Evolutionary conservation across 2,888 invertebrate species (phyloP).

Genomic region (Vanessa cardui): DNA sequence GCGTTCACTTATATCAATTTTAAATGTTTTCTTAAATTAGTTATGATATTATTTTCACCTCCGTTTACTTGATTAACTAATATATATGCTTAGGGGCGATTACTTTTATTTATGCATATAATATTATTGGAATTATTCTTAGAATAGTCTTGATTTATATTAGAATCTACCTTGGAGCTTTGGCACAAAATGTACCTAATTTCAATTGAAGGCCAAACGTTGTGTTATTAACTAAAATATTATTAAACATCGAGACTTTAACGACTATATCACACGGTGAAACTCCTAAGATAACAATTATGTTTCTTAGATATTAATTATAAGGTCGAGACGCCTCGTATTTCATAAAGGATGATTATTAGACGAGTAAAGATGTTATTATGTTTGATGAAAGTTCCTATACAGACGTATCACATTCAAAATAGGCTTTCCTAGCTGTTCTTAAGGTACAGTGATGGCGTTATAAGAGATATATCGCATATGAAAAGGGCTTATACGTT

Average conservation of each 20-base stretch:
- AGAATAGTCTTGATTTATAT: conserved; percentile 21
- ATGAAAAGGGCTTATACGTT: too few relatives aligned
- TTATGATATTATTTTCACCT: too few relatives aligned
- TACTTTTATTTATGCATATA: background rate
- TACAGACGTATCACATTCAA: conserved; percentile 8
- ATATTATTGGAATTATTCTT: conserved; percentile 16
- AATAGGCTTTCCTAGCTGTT: background rate
- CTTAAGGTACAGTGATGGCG: background rate
- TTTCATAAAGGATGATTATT: conserved; percentile 35
- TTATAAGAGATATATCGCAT: background rate
- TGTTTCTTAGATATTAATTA: too few relatives aligned
- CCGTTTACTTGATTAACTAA: too few relatives aligned
- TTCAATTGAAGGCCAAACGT: conserved; percentile 16
- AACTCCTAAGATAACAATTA: conserved; percentile 32
- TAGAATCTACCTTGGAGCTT: conserved; percentile 11
- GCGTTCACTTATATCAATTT: too few relatives aligned
- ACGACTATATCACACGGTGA: conserved; percentile 14
- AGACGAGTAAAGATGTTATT: conserved; percentile 28
- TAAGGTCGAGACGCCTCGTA: conserved; percentile 18
- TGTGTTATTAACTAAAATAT: conserved; percentile 14
- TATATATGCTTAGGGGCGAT: too few relatives aligned
- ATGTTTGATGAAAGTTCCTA: conserved; percentile 26
- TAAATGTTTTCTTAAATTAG: too few relatives aligned
- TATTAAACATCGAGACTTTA: conserved; percentile 11
- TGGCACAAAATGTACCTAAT: conserved; percentile 8